Base-by-base conservation (phyloP, 2,888 invertebrate genomes). In the Platycheirus rosarum region DNA sequence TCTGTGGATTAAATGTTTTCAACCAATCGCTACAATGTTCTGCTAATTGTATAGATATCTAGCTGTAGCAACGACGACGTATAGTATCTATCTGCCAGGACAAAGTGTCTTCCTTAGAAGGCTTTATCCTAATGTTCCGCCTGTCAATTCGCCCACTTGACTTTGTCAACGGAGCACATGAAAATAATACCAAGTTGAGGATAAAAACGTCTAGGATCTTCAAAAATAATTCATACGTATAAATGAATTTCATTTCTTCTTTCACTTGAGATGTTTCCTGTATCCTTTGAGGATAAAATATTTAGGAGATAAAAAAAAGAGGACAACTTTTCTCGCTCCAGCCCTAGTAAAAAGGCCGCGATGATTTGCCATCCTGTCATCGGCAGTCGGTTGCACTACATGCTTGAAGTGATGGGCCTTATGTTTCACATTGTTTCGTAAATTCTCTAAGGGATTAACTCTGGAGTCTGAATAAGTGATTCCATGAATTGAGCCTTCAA, bases 311-410 rank as follows among this genome's bases (percentile, higher is more conserved):
- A 20, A 40, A 40, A 48, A 32, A 35, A 35, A 71, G 23, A 73
- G 14, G 37, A 63, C 37, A 73, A 73, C 73, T 62, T 70, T 71
- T 20, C 44, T 62, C 35, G 14, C 23, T 53, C 44, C 51, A 44
- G 26, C 40, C 69, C 57, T 62, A 42, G 62, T 51, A 49, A 29
- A 62, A 62, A 44, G 42, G 40, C 60, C 20, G 49, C 16, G 62
- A 71, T 62, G 71, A 71, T 71, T 71, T 71, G 51, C 62, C 71
- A 73, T 65, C 29, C 65, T 73, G 63, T 73, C 65, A 73, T 73
- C 55, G 65, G 63, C 73, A 73, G 73, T 73, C 48, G 40, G 73
- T 73, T 65, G 37, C 37, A 55, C 63, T 37, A 73, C 46, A 63
- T 65, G 55, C 60, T 51, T 40, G 71, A 23, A 9, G 42, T 44